Evolutionary conservation across 2,113 vertebrate genomes (phyloP), one percentile per base, ranked within the genome.

Genomic region (Megaceryle maxima): DNA sequence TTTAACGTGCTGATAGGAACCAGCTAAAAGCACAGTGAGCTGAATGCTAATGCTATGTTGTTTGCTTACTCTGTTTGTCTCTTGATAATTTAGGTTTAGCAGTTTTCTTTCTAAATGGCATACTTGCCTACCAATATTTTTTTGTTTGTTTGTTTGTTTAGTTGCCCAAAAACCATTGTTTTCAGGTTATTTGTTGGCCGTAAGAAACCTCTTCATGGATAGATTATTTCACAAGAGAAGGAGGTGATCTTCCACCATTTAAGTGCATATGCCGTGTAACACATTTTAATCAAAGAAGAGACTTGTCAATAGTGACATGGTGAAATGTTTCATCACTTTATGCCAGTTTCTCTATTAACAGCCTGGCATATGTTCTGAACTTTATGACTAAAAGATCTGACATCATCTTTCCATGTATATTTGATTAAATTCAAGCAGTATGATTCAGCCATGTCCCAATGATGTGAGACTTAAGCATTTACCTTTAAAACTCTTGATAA

Each of bases 41-140:
- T 68, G 59, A 79, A 31, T 62, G 41, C 20, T 94, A 44, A 62
- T 60, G 20, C 55, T 48, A 0, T 24, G 17, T 22, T 88, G 43
- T 94, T 95, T 97, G 79, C 92, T 90, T 93, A 51, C 33, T 75
- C 64, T 63, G 35, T 90, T 88, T 94, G 60, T 46, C 5, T 95
- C 67, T 79, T 8, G 67, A 76, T 94, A 79, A n/a, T 78, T 88
- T 64, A 64, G 33, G 11, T 35, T 88, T 87, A 88, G 46, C 37
- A 64, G 39, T 74, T 39, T 51, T 92, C 39, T 90, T 93, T 91
- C 41, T 70, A 78, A 89, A 53, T 51, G 53, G 41, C n/a, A 21
- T 63, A 20, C 31, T 69, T 75, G 63, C 41, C 77, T 91, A 72
- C 25, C 7, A 46, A 26, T 53, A 28, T 28, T 53, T 51, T 51